Evolutionary conservation across 2,797 vertebrate species (phyloP).

Genomic region (Gallinago solitaria): DNA sequence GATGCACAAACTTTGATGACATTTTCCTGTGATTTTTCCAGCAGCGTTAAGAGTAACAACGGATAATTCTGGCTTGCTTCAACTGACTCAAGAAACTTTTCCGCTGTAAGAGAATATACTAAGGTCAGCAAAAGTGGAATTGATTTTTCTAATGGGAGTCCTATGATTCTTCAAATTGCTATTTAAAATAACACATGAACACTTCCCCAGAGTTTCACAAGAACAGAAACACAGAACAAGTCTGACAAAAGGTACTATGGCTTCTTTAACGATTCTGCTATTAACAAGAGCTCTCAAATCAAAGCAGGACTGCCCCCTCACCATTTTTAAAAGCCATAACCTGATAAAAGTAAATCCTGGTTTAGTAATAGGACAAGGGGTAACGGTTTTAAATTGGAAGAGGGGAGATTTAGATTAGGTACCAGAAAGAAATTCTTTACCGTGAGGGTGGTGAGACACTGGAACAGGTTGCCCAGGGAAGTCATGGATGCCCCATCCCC

Average conservation of each 20-base stretch:
- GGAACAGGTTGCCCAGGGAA: too few species aligned
- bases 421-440: too few species aligned
- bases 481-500: too few species aligned
- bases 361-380: background rate
- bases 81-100: conserved; percentile 97
- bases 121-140: background rate
- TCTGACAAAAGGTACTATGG: background rate
- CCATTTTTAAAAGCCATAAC: background rate
- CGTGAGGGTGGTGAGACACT: too few species aligned
- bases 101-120: conserved; percentile 82
- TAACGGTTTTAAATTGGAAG: too few species aligned
- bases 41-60: conserved; percentile 87
- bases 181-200: background rate
- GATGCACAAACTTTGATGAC: conserved; percentile 97
- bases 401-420: too few species aligned
- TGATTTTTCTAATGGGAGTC: background rate
- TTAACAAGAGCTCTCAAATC: background rate
- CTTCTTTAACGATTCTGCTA: background rate
- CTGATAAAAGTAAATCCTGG: background rate
- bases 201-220: background rate
- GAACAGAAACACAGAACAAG: background rate
- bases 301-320: background rate
- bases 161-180: rapidly evolving
- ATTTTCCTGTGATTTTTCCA: conserved; percentile 96
- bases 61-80: conserved; percentile 97